Evolutionary conservation across 2,113 vertebrate species (phyloP).

Genomic region (Phyllostomus discolor): DNA sequence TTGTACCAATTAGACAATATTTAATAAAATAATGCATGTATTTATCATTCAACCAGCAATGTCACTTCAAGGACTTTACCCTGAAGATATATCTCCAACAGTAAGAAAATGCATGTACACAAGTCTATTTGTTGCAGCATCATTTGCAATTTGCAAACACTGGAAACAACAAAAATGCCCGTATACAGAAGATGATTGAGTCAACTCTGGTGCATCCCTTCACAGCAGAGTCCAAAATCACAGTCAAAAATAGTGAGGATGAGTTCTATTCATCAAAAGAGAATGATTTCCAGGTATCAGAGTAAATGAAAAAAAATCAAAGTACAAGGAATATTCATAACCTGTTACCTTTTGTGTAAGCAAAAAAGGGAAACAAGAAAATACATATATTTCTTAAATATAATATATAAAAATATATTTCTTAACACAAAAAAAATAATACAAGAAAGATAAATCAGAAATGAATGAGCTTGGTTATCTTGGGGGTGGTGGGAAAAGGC

Average conservation of each 20-base stretch:
- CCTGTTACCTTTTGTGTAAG: background rate
- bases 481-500: background rate
- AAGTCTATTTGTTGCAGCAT: background rate
- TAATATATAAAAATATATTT: no score
- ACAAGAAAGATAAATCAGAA: background rate
- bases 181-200: background rate
- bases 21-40: background rate
- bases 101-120: background rate
- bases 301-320: background rate
- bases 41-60: background rate
- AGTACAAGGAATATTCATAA: background rate
- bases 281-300: background rate
- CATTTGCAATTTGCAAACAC: background rate
- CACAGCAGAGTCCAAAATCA: background rate
- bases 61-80: background rate
- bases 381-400: no score
- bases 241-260: background rate
- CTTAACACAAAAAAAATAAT: background rate
- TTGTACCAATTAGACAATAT: background rate
- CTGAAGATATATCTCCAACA: background rate
- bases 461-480: background rate
- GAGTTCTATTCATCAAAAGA: background rate
- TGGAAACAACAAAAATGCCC: background rate
- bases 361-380: background rate
- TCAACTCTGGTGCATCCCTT: background rate